phyloP scores from a whole-genome alignment of 1,140 invertebrate genomes.

The Megalopta genalis region DNA sequence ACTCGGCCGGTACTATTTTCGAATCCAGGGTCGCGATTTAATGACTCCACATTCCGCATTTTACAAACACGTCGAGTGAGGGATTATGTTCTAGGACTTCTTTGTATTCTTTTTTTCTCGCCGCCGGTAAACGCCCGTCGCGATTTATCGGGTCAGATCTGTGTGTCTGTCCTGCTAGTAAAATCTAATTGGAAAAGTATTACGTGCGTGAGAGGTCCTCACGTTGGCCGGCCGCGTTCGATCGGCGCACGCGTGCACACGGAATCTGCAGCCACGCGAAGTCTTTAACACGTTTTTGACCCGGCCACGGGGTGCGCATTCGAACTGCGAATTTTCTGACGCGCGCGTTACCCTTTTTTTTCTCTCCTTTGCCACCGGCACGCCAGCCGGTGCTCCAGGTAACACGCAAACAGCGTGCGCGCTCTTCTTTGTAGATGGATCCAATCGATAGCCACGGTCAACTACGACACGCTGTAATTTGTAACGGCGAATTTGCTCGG shows the following conservation, averaged over 20 bases:
- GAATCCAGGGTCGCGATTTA: no score
- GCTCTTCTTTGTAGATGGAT: neutral
- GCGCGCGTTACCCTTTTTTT: neutral
- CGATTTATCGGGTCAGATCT: constrained; percentile 69
- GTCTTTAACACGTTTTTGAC: constrained; percentile 54
- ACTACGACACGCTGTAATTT: neutral
- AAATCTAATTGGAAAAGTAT: constrained; percentile 74
- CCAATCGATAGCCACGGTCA: neutral
- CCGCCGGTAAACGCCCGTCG: constrained; percentile 12
- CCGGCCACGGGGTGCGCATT: neutral
- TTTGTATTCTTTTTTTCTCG: neutral
- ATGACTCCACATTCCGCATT: no score
- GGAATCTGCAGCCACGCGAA: constrained; percentile 10
- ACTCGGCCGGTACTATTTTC: no score
- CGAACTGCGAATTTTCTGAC: constrained; percentile 37
- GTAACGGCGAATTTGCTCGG: no score
- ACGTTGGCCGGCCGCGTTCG: neutral
- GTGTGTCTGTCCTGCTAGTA: constrained; percentile 64
- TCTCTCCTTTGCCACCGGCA: no score
- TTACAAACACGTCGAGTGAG: neutral
- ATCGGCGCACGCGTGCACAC: neutral
- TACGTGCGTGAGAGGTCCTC: constrained; percentile 48
- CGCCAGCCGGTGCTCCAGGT: neutral
- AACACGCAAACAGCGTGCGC: constrained; percentile 4
- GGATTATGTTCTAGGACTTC: neutral